Conservation (phyloP, 2,113 vertebrate genomes). For the Octodon degus region DNA sequence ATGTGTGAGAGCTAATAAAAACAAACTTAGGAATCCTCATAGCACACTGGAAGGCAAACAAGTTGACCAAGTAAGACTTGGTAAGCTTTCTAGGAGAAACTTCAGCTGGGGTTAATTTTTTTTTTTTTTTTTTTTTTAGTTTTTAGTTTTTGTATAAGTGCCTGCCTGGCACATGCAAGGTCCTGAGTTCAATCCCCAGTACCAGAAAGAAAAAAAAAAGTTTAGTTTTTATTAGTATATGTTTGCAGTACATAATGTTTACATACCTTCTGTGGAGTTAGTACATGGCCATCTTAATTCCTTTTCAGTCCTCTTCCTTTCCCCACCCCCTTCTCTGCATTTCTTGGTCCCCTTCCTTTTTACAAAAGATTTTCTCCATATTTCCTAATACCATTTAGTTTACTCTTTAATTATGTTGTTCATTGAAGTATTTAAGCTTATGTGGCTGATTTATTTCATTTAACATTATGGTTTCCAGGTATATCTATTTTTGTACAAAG, state of each 20-base stretch:
- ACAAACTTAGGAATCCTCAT: conserved; percentile 19
- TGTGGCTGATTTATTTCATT: neutral
- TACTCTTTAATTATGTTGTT: neutral
- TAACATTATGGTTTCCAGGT: neutral
- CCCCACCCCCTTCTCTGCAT: neutral
- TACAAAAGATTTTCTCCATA: neutral
- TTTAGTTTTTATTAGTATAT: neutral
- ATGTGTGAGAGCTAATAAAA: conserved; percentile 54
- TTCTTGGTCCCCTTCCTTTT: neutral
- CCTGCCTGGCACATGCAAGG: too few relatives aligned
- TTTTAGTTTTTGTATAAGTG: neutral
- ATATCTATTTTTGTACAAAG: neutral
- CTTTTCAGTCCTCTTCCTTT: neutral
- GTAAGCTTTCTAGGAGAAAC: neutral
- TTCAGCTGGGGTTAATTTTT: conserved; percentile 9
- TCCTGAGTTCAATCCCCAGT: too few relatives aligned
- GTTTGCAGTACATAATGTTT: neutral
- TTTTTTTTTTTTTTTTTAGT: neutral
- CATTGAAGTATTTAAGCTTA: neutral
- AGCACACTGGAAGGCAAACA: conserved; percentile 41
- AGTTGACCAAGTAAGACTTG: conserved; percentile 47
- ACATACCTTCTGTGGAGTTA: neutral
- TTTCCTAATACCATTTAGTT: neutral
- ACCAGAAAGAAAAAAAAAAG: too few relatives aligned
- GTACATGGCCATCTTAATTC: neutral